Conservation (phyloP, 1,140 invertebrate species). For the Antheraea pernyi region DNA sequence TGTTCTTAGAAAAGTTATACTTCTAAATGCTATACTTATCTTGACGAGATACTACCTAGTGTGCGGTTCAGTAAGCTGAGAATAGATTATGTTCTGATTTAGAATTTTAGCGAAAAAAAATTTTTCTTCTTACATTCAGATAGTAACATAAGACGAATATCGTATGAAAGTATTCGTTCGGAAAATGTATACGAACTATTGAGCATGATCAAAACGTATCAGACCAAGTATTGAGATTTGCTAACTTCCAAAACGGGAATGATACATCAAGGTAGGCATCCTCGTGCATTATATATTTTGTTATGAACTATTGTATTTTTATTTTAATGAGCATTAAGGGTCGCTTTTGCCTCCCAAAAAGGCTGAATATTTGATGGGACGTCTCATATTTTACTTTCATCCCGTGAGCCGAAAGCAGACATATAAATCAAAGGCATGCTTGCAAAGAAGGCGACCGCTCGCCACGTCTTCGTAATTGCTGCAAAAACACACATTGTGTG, state of each 20-base stretch:
- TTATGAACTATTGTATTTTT: constrained; percentile 72
- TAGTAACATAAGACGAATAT: no score
- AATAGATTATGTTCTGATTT: no score
- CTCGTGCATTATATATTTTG: constrained; percentile 37
- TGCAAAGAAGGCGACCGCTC: constrained; percentile 53
- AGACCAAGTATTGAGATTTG: constrained; percentile 15
- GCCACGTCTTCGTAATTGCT: constrained; percentile 67
- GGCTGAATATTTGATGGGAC: constrained; percentile 67
- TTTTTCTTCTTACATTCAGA: no score
- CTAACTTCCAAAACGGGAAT: constrained; percentile 39
- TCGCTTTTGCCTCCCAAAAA: constrained; percentile 55
- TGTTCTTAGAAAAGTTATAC: no score
- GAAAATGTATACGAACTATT: no score
- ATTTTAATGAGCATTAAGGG: constrained; percentile 67
- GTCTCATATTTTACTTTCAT: constrained; percentile 71
- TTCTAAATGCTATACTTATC: no score
- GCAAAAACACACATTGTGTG: constrained; percentile 68
- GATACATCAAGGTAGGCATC: constrained; percentile 34
- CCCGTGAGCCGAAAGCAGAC: constrained; percentile 47
- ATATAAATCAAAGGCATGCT: constrained; percentile 74
- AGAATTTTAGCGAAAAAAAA: no score
- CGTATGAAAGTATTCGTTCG: no score
- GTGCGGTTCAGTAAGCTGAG: no score
- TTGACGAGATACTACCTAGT: no score
- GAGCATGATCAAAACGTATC: constrained; percentile 17